These are phyloP conservation scores for Leptopterna dolabrata DNA, from an alignment of 2,888 invertebrate genomes.

Conservation along the genomic window DNA sequence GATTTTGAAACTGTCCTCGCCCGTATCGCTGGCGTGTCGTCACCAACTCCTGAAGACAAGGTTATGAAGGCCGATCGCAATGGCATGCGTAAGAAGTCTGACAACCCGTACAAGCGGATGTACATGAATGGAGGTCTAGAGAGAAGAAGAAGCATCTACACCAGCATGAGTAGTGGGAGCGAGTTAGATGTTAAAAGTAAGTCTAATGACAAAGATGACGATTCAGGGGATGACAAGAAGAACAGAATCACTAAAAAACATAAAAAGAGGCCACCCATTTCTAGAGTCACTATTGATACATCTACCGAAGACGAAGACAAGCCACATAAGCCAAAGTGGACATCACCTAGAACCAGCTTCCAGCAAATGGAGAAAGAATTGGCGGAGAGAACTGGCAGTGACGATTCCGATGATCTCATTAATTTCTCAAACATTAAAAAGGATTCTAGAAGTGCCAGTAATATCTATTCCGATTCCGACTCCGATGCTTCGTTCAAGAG, in stretches of 20 bases:
- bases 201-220: conserved; percentile 55
- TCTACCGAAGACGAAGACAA: conserved; percentile 72
- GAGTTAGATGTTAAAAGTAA: conserved; percentile 66
- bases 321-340: conserved; percentile 61
- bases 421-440: conserved; percentile 71
- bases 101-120: conserved; percentile 80
- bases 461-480: conserved; percentile 88
- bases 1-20: conserved; percentile 78
- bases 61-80: conserved; percentile 73
- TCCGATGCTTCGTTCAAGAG: conserved; percentile 71
- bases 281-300: conserved; percentile 61
- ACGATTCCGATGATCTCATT: conserved; percentile 84
- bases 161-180: conserved; percentile 72
- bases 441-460: conserved; percentile 73
- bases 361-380: conserved; percentile 82
- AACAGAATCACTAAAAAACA: conserved; percentile 60
- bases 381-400: conserved; percentile 70
- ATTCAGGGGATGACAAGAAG: conserved; percentile 58
- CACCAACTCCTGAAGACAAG: conserved; percentile 71
- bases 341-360: conserved; percentile 70
- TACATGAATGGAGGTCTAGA: conserved; percentile 81
- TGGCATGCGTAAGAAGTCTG: conserved; percentile 73
- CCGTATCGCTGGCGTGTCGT: conserved; percentile 75
- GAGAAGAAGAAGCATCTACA: conserved; percentile 74
- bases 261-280: conserved; percentile 61